Evolutionary conservation across 2,797 vertebrate species (phyloP).

Genomic region (Lithobates sylvaticus): DNA sequence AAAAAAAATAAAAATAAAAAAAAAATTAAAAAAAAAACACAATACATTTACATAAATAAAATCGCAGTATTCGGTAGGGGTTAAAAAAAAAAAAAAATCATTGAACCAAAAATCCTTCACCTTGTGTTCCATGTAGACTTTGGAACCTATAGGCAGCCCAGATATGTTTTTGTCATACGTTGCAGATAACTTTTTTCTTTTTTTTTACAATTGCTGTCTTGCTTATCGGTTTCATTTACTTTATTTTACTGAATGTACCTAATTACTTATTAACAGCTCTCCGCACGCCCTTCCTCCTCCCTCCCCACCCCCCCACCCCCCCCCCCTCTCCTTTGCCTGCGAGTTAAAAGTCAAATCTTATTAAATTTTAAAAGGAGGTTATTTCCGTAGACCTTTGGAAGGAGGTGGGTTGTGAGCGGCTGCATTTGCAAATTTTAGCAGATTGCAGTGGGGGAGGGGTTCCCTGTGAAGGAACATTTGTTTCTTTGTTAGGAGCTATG

Average conservation of each 20-base stretch:
- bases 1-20: too few species aligned
- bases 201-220: constrained; percentile 3
- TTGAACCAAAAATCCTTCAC: constrained; percentile 7
- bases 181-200: constrained; percentile 57
- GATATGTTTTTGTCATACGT: constrained; percentile 55
- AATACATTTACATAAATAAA: too few species aligned
- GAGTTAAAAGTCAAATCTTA: constrained; percentile 63
- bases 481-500: constrained; percentile 49
- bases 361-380: constrained; percentile 63
- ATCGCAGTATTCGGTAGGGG: too few species aligned
- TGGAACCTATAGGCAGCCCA: constrained; percentile 51
- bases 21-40: too few species aligned
- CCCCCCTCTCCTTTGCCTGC: constrained; percentile 7
- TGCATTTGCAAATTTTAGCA: constrained; percentile 63
- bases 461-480: constrained; percentile 50
- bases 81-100: constrained; percentile 8
- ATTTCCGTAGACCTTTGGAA: constrained; percentile 62
- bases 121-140: constrained; percentile 50
- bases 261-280: constrained; percentile 63
- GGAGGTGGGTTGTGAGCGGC: constrained; percentile 53
- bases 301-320: background rate
- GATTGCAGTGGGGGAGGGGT: constrained; percentile 57
- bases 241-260: constrained; percentile 57
- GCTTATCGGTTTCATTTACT: constrained; percentile 54
- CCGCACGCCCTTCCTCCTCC: constrained; percentile 21